phyloP scores from a whole-genome alignment of 2,888 invertebrate genomes.

The Rapana venosa region DNA sequence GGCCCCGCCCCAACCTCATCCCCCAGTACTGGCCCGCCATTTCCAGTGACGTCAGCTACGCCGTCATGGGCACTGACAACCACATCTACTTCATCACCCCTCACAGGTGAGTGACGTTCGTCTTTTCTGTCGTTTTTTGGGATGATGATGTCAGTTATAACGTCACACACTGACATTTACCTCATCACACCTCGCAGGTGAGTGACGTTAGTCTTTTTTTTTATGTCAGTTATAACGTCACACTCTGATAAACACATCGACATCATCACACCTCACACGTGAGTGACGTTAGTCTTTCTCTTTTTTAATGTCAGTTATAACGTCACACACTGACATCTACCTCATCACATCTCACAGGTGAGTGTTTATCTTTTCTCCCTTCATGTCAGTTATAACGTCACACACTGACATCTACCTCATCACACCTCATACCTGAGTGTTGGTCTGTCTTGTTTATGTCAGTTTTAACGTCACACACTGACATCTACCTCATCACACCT shows the following conservation, averaged over 20 bases:
- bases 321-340: no score
- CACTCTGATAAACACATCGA: no score
- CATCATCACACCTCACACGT: no score
- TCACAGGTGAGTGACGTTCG: slow-evolving; percentile 6
- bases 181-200: neutral
- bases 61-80: slow-evolving; percentile 22
- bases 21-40: slow-evolving; percentile 39
- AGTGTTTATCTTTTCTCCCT: no score
- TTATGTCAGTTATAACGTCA: neutral
- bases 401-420: no score
- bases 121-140: neutral
- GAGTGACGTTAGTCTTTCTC: no score
- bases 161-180: neutral
- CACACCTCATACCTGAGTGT: no score
- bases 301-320: no score
- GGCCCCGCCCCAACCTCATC: slow-evolving; percentile 16
- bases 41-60: slow-evolving; percentile 33
- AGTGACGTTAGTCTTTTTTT: neutral
- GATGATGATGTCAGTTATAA: neutral
- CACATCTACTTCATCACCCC: slow-evolving; percentile 37
- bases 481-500: no score
- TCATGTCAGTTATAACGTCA: neutral
- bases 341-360: no score
- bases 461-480: neutral
- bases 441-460: no score